Conservation (phyloP, 2,888 invertebrate genomes). For the Drosophila formosana region DNA sequence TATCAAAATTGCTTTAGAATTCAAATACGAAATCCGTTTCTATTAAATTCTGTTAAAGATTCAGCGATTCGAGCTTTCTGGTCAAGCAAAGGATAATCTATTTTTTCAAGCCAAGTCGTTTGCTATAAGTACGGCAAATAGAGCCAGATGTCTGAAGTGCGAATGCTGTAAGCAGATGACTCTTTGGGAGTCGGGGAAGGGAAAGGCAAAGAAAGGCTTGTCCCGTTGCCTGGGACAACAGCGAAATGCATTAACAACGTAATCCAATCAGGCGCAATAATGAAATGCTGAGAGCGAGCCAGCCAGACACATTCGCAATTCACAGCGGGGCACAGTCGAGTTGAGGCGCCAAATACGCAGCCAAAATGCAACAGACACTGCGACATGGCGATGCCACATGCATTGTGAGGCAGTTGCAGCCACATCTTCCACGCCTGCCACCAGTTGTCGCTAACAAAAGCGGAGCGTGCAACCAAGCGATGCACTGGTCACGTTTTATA, state of each 20-base stretch:
- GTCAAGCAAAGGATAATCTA: not conserved
- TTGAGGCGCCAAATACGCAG: slow-evolving; percentile 29
- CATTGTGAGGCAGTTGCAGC: slow-evolving; percentile 14
- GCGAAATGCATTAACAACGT: slow-evolving; percentile 69
- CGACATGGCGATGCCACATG: slow-evolving; percentile 12
- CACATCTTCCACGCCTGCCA: not conserved
- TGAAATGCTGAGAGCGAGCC: slow-evolving; percentile 64
- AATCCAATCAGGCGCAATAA: slow-evolving; percentile 72
- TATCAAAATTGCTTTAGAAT: too few relatives aligned
- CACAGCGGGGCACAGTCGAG: slow-evolving; percentile 2
- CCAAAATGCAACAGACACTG: slow-evolving; percentile 39
- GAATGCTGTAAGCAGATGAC: not conserved
- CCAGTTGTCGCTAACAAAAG: not conserved
- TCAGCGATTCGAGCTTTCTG: too few relatives aligned
- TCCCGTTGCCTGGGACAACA: slow-evolving; percentile 16
- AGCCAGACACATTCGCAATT: slow-evolving; percentile 20
- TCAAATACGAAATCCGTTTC: too few relatives aligned
- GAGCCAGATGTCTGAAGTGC: not conserved
- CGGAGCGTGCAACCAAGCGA: not conserved
- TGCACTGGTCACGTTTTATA: slow-evolving; percentile 59
- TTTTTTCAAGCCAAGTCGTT: not conserved
- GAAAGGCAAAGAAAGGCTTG: slow-evolving; percentile 13
- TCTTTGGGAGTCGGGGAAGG: slow-evolving; percentile 1
- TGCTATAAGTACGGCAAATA: not conserved
- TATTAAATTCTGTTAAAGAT: too few relatives aligned